Evolutionary conservation across 1,140 invertebrate species (phyloP), one percentile per base, ranked within the genome.

Genomic region (Cotesia glomerata): DNA sequence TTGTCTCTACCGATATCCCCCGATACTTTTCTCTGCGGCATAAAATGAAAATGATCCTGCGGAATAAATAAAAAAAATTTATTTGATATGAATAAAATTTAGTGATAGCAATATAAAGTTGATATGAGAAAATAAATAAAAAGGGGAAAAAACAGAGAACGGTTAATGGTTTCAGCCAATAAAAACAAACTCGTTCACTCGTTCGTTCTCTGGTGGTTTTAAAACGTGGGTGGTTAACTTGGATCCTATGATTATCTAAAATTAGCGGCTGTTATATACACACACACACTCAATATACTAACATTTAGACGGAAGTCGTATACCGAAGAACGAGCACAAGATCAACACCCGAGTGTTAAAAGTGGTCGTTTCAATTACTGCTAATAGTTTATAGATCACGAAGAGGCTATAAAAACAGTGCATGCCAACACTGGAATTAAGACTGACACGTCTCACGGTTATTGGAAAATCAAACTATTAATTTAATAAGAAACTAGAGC

Each of bases 291-390:
- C 11, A 7, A 45, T 5, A 11, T 45, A 45, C 39, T 5, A 9
- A 45, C 5, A 45, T 45, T 45, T 45, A 45, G 5, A 62, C 71
- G 71, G 71, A 72, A 72, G 71, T 71, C 45, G 49, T 68, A 36
- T 16, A 52, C 5, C 63, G 67, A 69, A 36, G 39, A 26, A 26
- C 26, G 26, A 26, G 26, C 26, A 26, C 26, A 45, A 45, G 39
- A 45, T 45, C 39, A 66, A 39, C 54, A 61, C 36, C 56, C 36
- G 64, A 39, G 63, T 59, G 65, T 39, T 72, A 54, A 59, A 72
- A 72, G 63, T 67, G 39, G 63, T 67, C 65, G 64, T 72, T 72
- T 72, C 71, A 72, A 72, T 72, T 72, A 72, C 71, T 39, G 64
- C 35, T 67, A 72, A 72, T 72, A 54, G 71, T 54, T 64, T 72